A percentile compares a stretch with the other conserved stretches of the same genome.
These are phyloP conservation scores for Patella caerulea DNA, from an alignment of 2,888 invertebrate genomes.

Conservation along the genomic window DNA sequence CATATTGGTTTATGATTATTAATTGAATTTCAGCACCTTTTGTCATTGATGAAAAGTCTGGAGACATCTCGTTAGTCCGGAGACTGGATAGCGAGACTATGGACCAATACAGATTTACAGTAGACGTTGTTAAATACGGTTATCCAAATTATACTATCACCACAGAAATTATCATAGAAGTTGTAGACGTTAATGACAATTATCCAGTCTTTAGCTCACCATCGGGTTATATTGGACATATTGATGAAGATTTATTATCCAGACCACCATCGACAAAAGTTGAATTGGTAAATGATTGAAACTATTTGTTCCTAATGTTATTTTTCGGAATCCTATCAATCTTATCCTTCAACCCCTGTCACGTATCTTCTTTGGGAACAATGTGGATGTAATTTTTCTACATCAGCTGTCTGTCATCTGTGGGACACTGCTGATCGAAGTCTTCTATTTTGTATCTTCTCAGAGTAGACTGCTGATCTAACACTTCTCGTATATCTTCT, in stretches of 20 bases:
- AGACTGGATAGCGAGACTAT: slow-evolving; percentile 25
- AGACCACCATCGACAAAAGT: not conserved
- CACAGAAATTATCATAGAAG: slow-evolving; percentile 28
- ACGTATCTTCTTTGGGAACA: no score
- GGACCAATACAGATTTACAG: slow-evolving; percentile 20
- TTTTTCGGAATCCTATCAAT: no score
- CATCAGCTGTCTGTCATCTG: no score
- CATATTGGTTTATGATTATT: no score
- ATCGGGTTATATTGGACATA: slow-evolving; percentile 8
- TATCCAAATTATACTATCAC: slow-evolving; percentile 28
- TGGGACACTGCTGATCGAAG: no score
- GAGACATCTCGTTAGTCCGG: slow-evolving; percentile 19
- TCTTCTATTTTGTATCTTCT: no score
- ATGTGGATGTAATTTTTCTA: no score
- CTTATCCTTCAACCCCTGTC: no score
- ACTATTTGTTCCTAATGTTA: no score
- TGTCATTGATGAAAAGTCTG: slow-evolving; percentile 19
- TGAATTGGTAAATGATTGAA: not conserved
- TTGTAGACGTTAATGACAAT: slow-evolving; percentile 42
- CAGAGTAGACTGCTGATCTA: no score
- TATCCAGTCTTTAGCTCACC: slow-evolving; percentile 30
- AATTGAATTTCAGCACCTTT: slow-evolving; percentile 31
- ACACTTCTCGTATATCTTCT: no score
- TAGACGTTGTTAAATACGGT: slow-evolving; percentile 21
- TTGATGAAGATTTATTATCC: slow-evolving; percentile 6